phyloP scores from a whole-genome alignment of 1,140 invertebrate species.

The Thereuonema tuberculata region DNA sequence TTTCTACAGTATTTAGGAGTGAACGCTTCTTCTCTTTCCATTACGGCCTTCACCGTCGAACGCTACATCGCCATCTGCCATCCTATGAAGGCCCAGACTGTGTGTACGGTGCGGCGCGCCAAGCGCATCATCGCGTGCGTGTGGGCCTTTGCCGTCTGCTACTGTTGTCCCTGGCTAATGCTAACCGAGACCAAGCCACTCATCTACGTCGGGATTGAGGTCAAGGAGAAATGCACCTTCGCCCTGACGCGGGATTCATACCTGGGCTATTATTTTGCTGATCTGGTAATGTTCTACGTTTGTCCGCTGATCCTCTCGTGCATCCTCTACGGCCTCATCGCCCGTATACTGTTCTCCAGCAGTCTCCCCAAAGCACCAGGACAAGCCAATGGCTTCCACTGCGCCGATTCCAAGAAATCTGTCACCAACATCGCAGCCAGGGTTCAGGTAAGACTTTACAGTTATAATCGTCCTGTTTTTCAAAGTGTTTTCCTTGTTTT shows the following conservation, averaged over 20 bases:
- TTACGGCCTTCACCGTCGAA: slow-evolving; percentile 52
- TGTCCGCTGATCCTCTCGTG: slow-evolving; percentile 41
- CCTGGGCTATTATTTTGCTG: slow-evolving; percentile 41
- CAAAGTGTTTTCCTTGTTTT: too few relatives aligned
- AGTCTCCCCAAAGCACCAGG: slow-evolving; percentile 19
- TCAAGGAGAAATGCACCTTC: slow-evolving; percentile 36
- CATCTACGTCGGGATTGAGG: slow-evolving; percentile 29
- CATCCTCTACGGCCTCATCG: slow-evolving; percentile 43
- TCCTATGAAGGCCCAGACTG: slow-evolving; percentile 40
- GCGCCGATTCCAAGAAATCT: background rate
- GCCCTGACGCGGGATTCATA: slow-evolving; percentile 38
- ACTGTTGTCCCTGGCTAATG: slow-evolving; percentile 40
- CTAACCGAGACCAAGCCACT: slow-evolving; percentile 32
- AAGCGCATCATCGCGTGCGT: slow-evolving; percentile 41
- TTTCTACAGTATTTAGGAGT: slow-evolving; percentile 52
- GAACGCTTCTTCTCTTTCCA: slow-evolving; percentile 48
- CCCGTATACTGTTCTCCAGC: slow-evolving; percentile 36
- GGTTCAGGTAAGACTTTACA: background rate
- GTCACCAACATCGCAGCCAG: background rate
- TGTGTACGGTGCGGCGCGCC: slow-evolving; percentile 42
- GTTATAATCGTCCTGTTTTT: too few relatives aligned
- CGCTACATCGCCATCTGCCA: slow-evolving; percentile 45
- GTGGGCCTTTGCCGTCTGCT: slow-evolving; percentile 42
- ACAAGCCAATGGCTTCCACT: background rate
- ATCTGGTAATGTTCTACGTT: slow-evolving; percentile 45